Percentiles rank a stretch among this genome's conserved stretches.
Conservation (phyloP, 2,888 invertebrate species). For the Agriopis marginaria region DNA sequence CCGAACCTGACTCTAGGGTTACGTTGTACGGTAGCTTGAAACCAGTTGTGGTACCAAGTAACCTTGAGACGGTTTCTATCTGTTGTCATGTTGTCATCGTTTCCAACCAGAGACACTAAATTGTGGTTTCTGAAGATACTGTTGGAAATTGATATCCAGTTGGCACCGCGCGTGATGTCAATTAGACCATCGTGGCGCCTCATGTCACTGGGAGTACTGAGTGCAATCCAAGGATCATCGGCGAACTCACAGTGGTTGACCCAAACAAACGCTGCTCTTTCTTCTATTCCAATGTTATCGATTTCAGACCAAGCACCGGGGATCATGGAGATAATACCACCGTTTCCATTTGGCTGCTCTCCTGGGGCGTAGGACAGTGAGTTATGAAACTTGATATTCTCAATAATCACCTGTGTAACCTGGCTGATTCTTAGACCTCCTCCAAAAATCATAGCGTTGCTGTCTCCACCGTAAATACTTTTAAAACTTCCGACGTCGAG, state of each 20-base stretch:
- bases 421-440: constrained; percentile 15
- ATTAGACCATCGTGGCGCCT: constrained; percentile 35
- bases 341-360: constrained; percentile 30
- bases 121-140: constrained; percentile 35
- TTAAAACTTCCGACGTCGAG: constrained; percentile 20
- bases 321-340: constrained; percentile 19
- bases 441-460: constrained; percentile 23
- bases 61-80: constrained; percentile 8
- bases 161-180: constrained; percentile 22
- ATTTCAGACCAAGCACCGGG: constrained; percentile 21
- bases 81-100: constrained; percentile 12
- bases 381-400: constrained; percentile 27
- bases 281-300: constrained; percentile 15
- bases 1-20: constrained; percentile 30
- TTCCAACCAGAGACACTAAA: constrained; percentile 19
- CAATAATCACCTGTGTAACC: constrained; percentile 18
- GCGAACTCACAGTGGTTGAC: constrained; percentile 33
- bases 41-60: constrained; percentile 30
- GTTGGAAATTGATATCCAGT: constrained; percentile 28
- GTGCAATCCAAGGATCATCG: constrained; percentile 31
- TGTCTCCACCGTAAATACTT: constrained; percentile 25
- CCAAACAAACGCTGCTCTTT: constrained; percentile 19
- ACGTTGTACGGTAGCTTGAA: constrained; percentile 21
- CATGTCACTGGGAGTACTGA: constrained; percentile 8
- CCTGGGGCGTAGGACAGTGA: constrained; percentile 24